Percentiles rank a stretch among this genome's conserved stretches.
These are phyloP conservation scores for Mesitornis unicolor DNA, from an alignment of 2,113 vertebrate species.

Conservation along the genomic window DNA sequence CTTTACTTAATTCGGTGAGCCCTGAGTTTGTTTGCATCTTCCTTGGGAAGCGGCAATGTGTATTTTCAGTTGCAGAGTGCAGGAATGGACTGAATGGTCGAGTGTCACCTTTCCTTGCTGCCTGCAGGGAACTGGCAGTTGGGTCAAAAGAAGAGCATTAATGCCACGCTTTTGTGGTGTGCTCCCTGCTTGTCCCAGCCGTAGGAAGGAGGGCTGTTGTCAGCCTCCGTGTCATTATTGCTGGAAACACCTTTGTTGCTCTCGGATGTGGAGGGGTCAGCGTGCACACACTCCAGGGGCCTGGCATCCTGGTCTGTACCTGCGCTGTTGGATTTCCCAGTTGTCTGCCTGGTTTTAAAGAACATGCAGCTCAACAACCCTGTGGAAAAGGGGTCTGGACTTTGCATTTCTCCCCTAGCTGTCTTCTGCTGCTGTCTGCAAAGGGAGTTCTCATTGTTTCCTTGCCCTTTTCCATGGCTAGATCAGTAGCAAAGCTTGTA, in stretches of 20 bases:
- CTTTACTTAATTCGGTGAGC: neutral
- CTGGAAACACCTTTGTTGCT: neutral
- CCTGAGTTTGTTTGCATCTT: neutral
- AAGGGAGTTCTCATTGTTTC: neutral
- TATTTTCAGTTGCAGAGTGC: neutral
- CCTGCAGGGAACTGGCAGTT: neutral
- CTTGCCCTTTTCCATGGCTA: neutral
- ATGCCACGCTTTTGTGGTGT: neutral
- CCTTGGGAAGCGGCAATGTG: neutral
- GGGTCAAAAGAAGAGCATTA: neutral
- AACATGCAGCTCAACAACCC: neutral
- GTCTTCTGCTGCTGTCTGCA: neutral
- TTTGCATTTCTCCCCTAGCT: neutral
- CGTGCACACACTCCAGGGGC: neutral
- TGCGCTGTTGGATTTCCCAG: neutral
- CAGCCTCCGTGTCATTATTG: neutral
- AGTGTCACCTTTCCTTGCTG: neutral
- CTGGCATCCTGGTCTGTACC: accelerated
- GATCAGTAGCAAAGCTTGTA: neutral
- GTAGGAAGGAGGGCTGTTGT: neutral
- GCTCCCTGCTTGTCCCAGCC: neutral
- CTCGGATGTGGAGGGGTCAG: neutral
- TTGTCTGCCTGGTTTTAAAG: neutral
- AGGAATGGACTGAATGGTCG: neutral
- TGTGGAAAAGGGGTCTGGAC: neutral